Evolutionary conservation across 2,888 invertebrate species (phyloP), one percentile per base, ranked within the genome.

Genomic region (Chorisops tibialis): DNA sequence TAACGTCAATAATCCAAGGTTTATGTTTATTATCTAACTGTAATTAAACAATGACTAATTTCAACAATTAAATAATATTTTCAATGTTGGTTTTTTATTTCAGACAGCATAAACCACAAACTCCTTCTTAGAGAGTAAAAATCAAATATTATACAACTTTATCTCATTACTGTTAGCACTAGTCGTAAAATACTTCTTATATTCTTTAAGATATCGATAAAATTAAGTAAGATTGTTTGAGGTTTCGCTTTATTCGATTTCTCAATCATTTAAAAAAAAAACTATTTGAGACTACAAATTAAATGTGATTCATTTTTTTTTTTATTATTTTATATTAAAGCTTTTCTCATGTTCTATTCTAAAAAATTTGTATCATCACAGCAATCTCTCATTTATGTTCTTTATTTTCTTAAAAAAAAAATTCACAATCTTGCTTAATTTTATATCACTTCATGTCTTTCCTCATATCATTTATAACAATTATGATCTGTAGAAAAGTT

Each of bases 21-120:
- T n/a, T n/a, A n/a, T n/a, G n/a, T n/a, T n/a, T n/a, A n/a, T n/a
- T n/a, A n/a, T n/a, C n/a, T n/a, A n/a, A n/a, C n/a, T n/a, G n/a
- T n/a, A n/a, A n/a, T n/a, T n/a, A n/a, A n/a, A n/a, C n/a, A n/a
- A 9, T 30, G 30, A 30, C 30, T 30, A 30, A 30, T 2, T 30
- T 30, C 30, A 30, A 30, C 9, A 30, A 30, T 30, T 30, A 30
- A 30, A 30, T 30, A 30, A 30, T 30, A 9, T 7, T 7, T 37
- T 56, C 24, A 51, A 50, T 64, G 21, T 59, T 56, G 45, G 45
- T 62, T 65, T 24, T 43, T 56, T 38, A 63, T 66, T 66, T 62
- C 65, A 66, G 66, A 65, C 66, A 66, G 56, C 63, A 62, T 37
- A 66, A 66, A 60, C 63, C 49, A 58, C 64, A 63, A 63, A 61